Evolutionary conservation across 1,140 invertebrate genomes (phyloP).

Genomic region (Zaprionus inermis): DNA sequence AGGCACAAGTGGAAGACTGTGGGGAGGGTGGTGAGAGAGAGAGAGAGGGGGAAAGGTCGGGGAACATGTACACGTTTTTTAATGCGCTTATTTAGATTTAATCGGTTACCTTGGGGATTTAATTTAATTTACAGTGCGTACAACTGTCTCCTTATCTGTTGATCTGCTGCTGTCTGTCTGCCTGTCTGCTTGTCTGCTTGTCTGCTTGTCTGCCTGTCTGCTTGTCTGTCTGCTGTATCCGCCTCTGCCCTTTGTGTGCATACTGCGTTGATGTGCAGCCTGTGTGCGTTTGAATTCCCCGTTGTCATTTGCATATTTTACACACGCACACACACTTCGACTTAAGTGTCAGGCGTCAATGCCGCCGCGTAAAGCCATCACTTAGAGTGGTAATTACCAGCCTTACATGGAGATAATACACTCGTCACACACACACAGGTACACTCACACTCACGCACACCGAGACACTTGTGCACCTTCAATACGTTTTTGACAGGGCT

Average conservation of each 20-base stretch:
- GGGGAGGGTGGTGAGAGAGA: not conserved
- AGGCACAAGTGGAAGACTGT: not conserved
- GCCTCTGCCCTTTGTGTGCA: constrained; percentile 25
- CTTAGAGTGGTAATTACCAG: constrained; percentile 40
- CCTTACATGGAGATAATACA: constrained; percentile 24
- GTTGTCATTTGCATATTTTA: constrained; percentile 58
- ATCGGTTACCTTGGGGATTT: constrained; percentile 67
- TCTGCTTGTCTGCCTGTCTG: not conserved
- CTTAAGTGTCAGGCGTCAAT: constrained; percentile 62
- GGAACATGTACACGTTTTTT: constrained; percentile 36
- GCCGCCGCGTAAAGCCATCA: constrained; percentile 55
- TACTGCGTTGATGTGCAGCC: constrained; percentile 17
- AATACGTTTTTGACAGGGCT: constrained; percentile 38
- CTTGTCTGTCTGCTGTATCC: constrained; percentile 12
- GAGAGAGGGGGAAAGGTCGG: not conserved
- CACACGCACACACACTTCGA: not conserved
- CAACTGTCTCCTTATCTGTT: constrained; percentile 38
- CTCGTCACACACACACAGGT: constrained; percentile 8
- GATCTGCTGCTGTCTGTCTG: constrained; percentile 25
- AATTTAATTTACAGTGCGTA: constrained; percentile 68
- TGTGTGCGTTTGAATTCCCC: constrained; percentile 44
- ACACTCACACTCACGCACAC: constrained; percentile 8
- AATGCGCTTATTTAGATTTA: constrained; percentile 70
- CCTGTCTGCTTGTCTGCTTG: not conserved
- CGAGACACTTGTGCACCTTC: constrained; percentile 21